phyloP scores from a whole-genome alignment of 2,113 vertebrate species.

The Anguilla japonica region DNA sequence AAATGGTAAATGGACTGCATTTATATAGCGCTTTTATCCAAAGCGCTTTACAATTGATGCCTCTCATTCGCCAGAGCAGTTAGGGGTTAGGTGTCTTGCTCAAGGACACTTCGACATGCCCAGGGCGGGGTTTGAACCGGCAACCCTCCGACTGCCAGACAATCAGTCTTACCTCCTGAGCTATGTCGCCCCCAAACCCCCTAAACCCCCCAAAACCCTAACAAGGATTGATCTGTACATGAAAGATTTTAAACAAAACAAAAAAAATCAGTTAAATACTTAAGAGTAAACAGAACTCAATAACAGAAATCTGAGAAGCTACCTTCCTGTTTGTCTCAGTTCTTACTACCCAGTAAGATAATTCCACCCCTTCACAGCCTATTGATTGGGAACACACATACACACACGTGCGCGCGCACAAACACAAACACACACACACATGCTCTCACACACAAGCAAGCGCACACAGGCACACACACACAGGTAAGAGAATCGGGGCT shows the following conservation, averaged over 20 bases:
- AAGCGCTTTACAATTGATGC: no score
- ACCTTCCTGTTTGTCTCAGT: neutral
- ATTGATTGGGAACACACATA: neutral
- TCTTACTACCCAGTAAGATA: neutral
- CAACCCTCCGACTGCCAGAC: no score
- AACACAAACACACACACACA: neutral
- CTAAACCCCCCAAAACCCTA: neutral
- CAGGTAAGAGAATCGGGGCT: neutral
- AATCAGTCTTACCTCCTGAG: no score
- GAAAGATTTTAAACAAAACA: neutral
- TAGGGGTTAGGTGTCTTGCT: no score
- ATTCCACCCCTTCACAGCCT: neutral
- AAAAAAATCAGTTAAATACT: neutral
- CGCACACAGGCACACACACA: slow-evolving; percentile 9
- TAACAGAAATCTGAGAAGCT: slow-evolving; percentile 4
- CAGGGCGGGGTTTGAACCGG: no score
- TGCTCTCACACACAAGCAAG: neutral
- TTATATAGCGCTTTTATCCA: no score
- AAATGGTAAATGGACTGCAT: no score
- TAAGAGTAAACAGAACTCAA: neutral
- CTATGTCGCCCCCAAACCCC: no score
- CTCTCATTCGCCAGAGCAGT: no score
- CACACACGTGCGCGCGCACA: slow-evolving; percentile 13
- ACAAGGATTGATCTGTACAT: neutral
- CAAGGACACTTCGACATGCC: no score